Evolutionary conservation across 2,113 vertebrate genomes (phyloP).

Genomic region (Pterocles gutturalis): DNA sequence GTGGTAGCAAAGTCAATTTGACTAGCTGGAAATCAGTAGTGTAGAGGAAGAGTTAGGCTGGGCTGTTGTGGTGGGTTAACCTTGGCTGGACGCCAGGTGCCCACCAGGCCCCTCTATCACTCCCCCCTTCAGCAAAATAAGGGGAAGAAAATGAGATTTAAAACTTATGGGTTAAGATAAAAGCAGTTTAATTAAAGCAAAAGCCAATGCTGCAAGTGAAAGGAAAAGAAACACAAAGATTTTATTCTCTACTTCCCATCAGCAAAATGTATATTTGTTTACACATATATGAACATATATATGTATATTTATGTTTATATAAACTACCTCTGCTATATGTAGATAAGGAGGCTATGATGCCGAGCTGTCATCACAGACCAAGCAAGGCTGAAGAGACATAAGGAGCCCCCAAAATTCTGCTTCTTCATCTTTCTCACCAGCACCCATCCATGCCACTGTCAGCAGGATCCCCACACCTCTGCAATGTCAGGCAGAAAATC

Average conservation of each 20-base stretch:
- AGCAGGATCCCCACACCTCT: not conserved
- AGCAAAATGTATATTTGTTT: not conserved
- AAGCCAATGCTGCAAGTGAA: no score
- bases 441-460: rapidly evolving
- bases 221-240: no score
- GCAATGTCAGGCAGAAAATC: not conserved
- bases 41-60: not conserved
- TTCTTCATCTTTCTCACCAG: not conserved
- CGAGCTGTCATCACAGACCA: not conserved
- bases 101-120: no score
- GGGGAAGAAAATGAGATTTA: no score
- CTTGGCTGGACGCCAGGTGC: no score
- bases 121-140: no score
- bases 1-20: not conserved
- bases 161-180: no score
- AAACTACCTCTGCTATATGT: not conserved
- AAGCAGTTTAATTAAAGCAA: no score
- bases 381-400: not conserved
- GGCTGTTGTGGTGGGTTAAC: no score
- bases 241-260: not conserved
- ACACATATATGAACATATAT: no score
- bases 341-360: not conserved
- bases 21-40: not conserved
- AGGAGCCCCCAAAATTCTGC: not conserved
- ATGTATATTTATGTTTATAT: no score